Base-by-base conservation (phyloP, 2,888 invertebrate genomes). In the Heliothis peltigera region DNA sequence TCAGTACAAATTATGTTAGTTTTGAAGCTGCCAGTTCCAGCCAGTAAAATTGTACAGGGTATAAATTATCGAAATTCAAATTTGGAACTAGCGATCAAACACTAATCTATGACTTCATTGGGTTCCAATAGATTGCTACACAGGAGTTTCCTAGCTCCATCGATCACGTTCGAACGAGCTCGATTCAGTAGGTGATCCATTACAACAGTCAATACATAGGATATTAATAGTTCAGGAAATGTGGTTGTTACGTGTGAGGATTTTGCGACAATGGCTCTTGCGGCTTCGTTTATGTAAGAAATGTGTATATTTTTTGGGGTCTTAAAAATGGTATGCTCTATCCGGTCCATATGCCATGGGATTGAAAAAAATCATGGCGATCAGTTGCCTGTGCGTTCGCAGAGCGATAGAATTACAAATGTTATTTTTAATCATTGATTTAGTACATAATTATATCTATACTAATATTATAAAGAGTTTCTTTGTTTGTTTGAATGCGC, bases 111-210 rank as follows among this genome's bases (percentile, higher is more conserved):
- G 62, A 61, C 25, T 46, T 6, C 19, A 68, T 53, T 12, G 21
- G 48, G 17, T 53, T 63, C 59, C 47, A 64, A 58, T 76, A 48
- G 53, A 71, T 63, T 75, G 46, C 55, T 15, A 35, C 35, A 32
- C 48, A 65, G 48, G 44, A 52, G 60, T 70, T 52, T 61, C 51
- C 64, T 49, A 53, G 35, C 39, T 56, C 47, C 39, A 76, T 77
- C 77, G 64, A 77, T 79, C 77, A 76, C 55, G 54, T 28, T 12
- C 69, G 42, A 64, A 68, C 47, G 52, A 61, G 55, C 65, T 61
- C 75, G 58, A 75, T 61, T 70, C 18, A 56, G 39, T 18, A 55
- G 60, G 75, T 70, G 63, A 78, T 76, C 52, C 57, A 64, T 78
- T 70, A 65, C 22, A 59, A 47, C 65, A 48, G 75, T 75, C 75